Evolutionary conservation across 1,140 invertebrate species (phyloP).

Genomic region (Eupristina koningsbergeri): DNA sequence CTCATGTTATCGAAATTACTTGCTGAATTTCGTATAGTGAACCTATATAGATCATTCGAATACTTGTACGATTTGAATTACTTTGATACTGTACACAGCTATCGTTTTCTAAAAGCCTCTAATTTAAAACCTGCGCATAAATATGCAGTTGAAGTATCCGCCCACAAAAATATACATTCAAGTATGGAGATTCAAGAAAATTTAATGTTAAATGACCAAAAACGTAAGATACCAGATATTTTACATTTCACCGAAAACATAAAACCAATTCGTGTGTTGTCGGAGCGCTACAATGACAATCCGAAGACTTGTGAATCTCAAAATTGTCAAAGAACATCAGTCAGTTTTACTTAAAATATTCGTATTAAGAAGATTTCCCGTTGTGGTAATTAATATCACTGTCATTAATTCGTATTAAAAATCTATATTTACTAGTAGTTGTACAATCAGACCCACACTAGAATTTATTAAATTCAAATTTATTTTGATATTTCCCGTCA

Average conservation of each 20-base stretch:
- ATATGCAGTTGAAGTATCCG: not conserved
- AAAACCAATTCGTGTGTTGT: not conserved
- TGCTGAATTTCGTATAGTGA: constrained; percentile 41
- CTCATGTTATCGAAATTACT: constrained; percentile 34
- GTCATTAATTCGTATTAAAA: no score
- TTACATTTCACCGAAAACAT: not conserved
- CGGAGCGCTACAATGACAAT: not conserved
- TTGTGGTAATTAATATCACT: no score
- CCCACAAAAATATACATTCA: not conserved
- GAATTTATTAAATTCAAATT: no score
- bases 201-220: not conserved
- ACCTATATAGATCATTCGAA: not conserved
- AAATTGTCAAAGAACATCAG: no score
- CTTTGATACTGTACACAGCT: not conserved
- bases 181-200: not conserved
- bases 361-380: no score
- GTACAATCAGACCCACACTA: no score
- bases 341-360: no score
- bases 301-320: no score
- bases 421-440: no score
- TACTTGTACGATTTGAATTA: not conserved
- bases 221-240: not conserved
- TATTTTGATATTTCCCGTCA: no score
- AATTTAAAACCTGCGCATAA: not conserved
- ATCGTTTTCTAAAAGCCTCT: not conserved